Base-by-base conservation (phyloP, 2,113 vertebrate genomes). In the Onychorhynchus coronatus region DNA sequence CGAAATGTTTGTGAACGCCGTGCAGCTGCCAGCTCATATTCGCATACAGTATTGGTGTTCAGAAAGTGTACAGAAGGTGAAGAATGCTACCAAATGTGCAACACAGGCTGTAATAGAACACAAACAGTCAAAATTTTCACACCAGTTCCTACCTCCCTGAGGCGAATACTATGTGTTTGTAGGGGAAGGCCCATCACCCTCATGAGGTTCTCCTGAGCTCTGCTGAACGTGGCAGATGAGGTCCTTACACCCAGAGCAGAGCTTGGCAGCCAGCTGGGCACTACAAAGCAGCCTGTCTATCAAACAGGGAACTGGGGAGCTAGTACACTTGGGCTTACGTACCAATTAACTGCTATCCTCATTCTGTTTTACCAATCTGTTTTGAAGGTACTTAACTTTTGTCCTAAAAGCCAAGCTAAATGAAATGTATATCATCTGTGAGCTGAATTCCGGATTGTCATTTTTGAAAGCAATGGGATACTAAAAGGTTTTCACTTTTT, bases 161-260 rank as follows among this genome's bases (percentile, higher is more conserved):
- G 25, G 9, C 53, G 58, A 56, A 95, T 82, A 39, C 11, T 16
- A 0, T 2, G 1, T 14, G 8, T 49, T 11, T 12, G 2, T 46
- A 25, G 4, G 6, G 13, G 15, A 59, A 16, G 2, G 11, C 28
- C 75, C 6, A 0, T 39, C 3, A 4, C 12, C 13, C 7, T 53
- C 28, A 14, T 23, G 25, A 37, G 7, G 5, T 22, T 78, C 33
- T 82, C 22, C 31, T 50, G 24, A 85, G 31, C 39, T 37, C 28
- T 61, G 4, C 6, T 4, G 15, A 12, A 20, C 19, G 37, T 22
- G 27, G 19, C 6, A 31, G 23, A 12, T 20, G 59, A 68, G n/a
- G 9, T 33, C 4, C 22, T 33, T 19, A 37, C 5, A 12, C 9
- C 5, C 11, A 33, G 44, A 3, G 2, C 2, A 5, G 85, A 30